phyloP scores from a whole-genome alignment of 2,113 vertebrate species.

The Platichthys stellatus region DNA sequence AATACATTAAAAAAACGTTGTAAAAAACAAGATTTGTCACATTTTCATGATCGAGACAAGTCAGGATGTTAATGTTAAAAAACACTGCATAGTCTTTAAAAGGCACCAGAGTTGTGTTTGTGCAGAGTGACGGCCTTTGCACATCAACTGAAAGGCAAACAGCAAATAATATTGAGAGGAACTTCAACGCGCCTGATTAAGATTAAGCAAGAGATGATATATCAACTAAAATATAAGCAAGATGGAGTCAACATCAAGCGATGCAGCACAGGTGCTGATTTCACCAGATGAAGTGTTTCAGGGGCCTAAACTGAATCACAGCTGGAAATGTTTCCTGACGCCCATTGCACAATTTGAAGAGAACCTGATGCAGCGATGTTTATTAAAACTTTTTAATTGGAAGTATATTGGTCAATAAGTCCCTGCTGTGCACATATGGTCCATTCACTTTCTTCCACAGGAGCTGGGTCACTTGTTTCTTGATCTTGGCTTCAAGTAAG shows the following conservation, averaged over 20 bases:
- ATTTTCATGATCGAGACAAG: conserved; percentile 25
- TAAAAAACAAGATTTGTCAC: conserved; percentile 19
- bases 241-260: neutral
- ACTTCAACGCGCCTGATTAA: too few species aligned
- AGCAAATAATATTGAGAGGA: too few species aligned
- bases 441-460: neutral
- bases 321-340: too few species aligned
- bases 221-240: too few species aligned
- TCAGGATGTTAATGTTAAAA: neutral
- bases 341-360: neutral
- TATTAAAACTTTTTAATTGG: neutral
- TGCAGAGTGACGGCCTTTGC: neutral
- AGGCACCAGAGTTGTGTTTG: conserved; percentile 50
- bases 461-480: too few species aligned
- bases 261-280: neutral
- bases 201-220: too few species aligned
- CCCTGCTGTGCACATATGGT: neutral
- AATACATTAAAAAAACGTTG: conserved; percentile 13
- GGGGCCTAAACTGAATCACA: too few species aligned
- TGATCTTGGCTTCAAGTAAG: too few species aligned
- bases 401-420: neutral
- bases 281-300: neutral
- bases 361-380: neutral
- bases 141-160: neutral
- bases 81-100: conserved; percentile 39